A percentile compares a stretch with the other conserved stretches of the same genome.
Evolutionary conservation across 37 sponge, comb jelly and placozoan species (phyloP).

Genomic region (Chondrilla cf. caribensis): DNA sequence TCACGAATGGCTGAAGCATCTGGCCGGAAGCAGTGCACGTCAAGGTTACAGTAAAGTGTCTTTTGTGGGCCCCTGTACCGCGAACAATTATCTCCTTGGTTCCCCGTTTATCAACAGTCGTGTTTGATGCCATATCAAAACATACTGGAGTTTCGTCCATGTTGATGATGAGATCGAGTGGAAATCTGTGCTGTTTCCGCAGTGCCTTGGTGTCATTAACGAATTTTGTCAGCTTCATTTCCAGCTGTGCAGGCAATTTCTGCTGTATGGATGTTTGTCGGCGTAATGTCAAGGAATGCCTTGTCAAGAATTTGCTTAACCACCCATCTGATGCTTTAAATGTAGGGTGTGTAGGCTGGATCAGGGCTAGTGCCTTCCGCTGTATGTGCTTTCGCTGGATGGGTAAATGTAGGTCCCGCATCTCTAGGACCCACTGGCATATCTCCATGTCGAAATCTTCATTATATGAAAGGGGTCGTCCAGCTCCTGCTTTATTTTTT

Average conservation of each 20-base stretch:
- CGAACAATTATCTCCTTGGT: slow-evolving; percentile 20
- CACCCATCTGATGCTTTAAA: neutral
- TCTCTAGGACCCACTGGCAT: neutral
- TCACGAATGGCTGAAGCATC: slow-evolving; percentile 24
- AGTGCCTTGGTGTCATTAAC: neutral
- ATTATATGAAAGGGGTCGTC: no score
- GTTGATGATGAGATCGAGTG: neutral
- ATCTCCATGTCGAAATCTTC: no score
- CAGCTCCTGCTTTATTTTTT: no score
- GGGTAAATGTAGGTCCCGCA: neutral
- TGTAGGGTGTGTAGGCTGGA: neutral
- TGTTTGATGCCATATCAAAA: neutral
- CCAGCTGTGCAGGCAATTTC: neutral
- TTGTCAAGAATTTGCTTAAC: neutral
- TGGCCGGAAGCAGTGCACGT: no score
- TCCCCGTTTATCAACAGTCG: neutral
- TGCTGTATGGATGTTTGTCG: no score
- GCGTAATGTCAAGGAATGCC: neutral
- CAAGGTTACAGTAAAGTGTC: slow-evolving; percentile 1
- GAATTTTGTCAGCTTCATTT: neutral
- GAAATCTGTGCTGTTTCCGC: neutral
- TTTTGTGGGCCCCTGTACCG: slow-evolving; percentile 21
- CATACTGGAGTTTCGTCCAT: no score
- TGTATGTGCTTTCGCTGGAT: neutral
- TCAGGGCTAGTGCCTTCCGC: neutral